A percentile compares a stretch with the other conserved stretches of the same genome.
phyloP scores from a whole-genome alignment of 2,797 vertebrate species.

The Manis crassicaudata region DNA sequence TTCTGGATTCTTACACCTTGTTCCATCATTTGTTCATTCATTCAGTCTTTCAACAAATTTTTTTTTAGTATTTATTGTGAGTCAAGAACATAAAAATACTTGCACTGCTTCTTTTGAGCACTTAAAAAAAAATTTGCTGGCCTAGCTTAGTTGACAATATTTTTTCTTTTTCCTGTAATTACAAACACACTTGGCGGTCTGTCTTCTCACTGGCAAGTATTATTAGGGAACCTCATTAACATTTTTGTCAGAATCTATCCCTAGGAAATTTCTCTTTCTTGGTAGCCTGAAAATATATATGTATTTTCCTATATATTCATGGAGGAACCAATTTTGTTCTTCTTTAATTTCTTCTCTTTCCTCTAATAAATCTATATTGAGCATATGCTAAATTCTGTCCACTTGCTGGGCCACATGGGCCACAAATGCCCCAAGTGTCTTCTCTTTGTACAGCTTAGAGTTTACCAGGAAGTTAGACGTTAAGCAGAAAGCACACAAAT shows the following conservation, averaged over 20 bases:
- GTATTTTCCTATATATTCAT: neutral
- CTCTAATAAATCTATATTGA: neutral
- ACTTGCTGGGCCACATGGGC: neutral
- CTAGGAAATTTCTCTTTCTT: neutral
- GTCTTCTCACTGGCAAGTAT: neutral
- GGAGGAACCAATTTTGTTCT: neutral
- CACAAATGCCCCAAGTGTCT: neutral
- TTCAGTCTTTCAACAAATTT: neutral
- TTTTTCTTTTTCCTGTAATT: neutral
- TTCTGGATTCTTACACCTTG: neutral
- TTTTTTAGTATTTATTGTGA: neutral
- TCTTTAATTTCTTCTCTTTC: neutral
- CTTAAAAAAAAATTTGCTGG: neutral
- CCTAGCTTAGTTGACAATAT: neutral
- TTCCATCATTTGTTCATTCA: slow-evolving; percentile 10
- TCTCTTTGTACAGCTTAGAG: neutral
- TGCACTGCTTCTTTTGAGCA: neutral
- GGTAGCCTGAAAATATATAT: slow-evolving; percentile 13
- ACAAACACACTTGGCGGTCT: neutral
- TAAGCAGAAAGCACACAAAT: neutral
- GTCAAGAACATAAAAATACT: neutral
- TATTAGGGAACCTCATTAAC: neutral
- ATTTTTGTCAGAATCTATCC: neutral
- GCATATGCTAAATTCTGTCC: neutral
- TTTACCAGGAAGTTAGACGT: neutral